Percentiles rank a stretch among this genome's conserved stretches.
Evolutionary conservation across 2,888 invertebrate species (phyloP).

Genomic region (Zeuzera pyrina): DNA sequence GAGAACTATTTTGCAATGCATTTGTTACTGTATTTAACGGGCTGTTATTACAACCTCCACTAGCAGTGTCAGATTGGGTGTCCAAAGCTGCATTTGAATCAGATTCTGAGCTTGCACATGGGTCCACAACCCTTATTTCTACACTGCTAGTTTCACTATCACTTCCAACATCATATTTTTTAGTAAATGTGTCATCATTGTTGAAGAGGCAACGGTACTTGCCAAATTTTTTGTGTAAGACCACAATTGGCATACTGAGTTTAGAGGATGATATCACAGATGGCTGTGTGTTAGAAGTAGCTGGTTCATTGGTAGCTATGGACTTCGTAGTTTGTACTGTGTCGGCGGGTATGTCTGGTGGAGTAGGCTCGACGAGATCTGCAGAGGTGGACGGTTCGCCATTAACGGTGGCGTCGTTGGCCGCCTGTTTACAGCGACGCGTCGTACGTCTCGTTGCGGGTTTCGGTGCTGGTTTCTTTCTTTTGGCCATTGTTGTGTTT

Average conservation of each 20-base stretch:
- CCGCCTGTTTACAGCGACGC: constrained; percentile 49
- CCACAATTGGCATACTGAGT: constrained; percentile 39
- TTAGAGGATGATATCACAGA: constrained; percentile 24
- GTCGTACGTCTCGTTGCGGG: constrained; percentile 41
- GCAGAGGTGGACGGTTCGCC: constrained; percentile 33
- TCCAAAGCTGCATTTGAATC: constrained; percentile 59
- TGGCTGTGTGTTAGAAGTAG: constrained; percentile 20
- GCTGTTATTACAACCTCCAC: constrained; percentile 33
- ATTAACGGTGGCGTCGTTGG: constrained; percentile 23
- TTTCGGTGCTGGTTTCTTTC: constrained; percentile 50
- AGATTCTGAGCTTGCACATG: constrained; percentile 62
- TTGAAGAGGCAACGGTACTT: constrained; percentile 68
- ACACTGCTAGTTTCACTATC: constrained; percentile 66
- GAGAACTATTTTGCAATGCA: constrained; percentile 26
- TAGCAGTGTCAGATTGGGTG: constrained; percentile 45
- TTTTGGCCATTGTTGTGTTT: constrained; percentile 46
- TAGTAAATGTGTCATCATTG: constrained; percentile 44
- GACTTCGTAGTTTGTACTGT: constrained; percentile 20
- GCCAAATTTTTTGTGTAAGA: constrained; percentile 71
- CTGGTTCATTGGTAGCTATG: constrained; percentile 13
- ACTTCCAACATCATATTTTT: constrained; percentile 58
- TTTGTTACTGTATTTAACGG: constrained; percentile 30
- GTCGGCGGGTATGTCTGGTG: constrained; percentile 16
- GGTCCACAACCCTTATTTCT: constrained; percentile 55
- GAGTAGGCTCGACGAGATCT: constrained; percentile 15